Conservation (phyloP, 1,140 invertebrate species). For the Sipha flava region DNA sequence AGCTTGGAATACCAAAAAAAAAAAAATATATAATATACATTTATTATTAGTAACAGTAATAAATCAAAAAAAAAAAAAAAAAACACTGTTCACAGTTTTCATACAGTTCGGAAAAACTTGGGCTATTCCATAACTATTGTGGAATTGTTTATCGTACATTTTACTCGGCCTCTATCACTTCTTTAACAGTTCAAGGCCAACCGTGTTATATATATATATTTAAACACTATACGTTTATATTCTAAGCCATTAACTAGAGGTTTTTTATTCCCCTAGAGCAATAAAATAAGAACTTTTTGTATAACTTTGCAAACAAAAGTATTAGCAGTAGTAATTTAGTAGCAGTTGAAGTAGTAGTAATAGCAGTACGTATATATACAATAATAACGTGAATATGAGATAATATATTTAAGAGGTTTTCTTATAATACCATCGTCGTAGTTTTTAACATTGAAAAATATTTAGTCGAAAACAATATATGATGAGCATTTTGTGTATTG, state of each 20-base stretch:
- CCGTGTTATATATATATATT: background rate
- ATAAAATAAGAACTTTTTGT: conserved; percentile 10
- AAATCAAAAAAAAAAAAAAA: background rate
- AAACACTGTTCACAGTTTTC: too few relatives aligned
- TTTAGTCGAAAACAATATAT: too few relatives aligned
- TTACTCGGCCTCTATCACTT: background rate
- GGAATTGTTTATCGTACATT: background rate
- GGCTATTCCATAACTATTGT: background rate
- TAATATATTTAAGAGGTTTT: background rate
- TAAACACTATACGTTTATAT: background rate
- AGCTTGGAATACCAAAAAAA: too few relatives aligned
- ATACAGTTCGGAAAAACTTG: background rate
- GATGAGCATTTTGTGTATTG: too few relatives aligned
- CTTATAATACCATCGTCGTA: background rate
- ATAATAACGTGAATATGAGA: background rate
- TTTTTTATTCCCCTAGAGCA: background rate
- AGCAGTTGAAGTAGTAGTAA: too few relatives aligned
- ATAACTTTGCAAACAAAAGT: background rate
- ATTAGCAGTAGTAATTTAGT: too few relatives aligned
- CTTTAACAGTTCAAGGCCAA: background rate
- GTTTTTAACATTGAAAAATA: background rate
- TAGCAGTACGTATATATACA: background rate
- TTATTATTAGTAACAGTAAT: background rate
- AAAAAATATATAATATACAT: background rate
- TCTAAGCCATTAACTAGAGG: background rate